These are phyloP conservation scores for Sesia apiformis DNA, from an alignment of 2,888 invertebrate genomes.

Conservation along the genomic window DNA sequence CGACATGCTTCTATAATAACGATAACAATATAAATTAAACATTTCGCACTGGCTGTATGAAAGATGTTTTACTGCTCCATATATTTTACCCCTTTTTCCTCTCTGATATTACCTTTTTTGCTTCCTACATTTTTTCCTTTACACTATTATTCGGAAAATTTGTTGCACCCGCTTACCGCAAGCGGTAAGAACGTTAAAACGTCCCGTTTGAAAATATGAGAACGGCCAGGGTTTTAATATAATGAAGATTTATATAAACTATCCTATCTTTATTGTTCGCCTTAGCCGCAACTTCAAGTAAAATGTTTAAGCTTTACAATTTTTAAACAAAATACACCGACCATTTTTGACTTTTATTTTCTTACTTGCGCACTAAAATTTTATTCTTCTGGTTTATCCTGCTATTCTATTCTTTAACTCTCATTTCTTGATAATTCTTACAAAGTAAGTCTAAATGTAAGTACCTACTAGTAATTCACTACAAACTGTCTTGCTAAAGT, in stretches of 20 bases:
- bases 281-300: neutral
- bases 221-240: constrained; percentile 40
- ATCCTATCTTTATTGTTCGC: constrained; percentile 30
- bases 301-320: neutral
- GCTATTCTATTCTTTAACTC: no score
- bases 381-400: no score
- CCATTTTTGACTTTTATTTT: no score
- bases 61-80: constrained; percentile 27
- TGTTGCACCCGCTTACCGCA: constrained; percentile 53
- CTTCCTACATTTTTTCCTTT: constrained; percentile 28
- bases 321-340: neutral
- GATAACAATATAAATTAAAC: constrained; percentile 24
- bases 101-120: constrained; percentile 24
- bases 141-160: constrained; percentile 48
- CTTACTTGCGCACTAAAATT: no score
- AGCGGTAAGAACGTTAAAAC: constrained; percentile 52
- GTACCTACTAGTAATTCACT: no score
- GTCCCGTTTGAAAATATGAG: constrained; percentile 55
- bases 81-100: constrained; percentile 27
- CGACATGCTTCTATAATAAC: neutral
- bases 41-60: constrained; percentile 16
- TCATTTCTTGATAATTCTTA: no score
- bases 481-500: no score
- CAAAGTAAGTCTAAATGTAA: no score
- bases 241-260: constrained; percentile 59